Evolutionary conservation across 2,797 vertebrate genomes (phyloP), one percentile per base, ranked within the genome.

Genomic region (Sebastes miniatus): DNA sequence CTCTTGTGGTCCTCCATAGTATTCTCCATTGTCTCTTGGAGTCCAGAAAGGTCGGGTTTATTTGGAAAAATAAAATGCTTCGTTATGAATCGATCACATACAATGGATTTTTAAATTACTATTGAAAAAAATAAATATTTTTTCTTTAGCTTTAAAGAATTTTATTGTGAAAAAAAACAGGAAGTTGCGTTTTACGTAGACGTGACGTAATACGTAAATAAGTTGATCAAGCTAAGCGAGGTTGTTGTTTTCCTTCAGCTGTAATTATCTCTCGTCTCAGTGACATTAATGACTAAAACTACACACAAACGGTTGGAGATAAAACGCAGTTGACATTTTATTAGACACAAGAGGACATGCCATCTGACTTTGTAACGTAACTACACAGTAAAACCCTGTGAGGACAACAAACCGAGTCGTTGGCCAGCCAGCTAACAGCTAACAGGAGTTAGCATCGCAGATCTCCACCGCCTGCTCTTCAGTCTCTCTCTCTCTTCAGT

Each of bases 131-230:
- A 39, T 1, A 39, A 0, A 4, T 4, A 9, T 9, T n/a, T 52
- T 43, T 43, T 47, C 5, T 43, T 43, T 14, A 43, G 39, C 39
- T 43, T 43, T 14, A 43, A 43, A 13, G 13, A 43, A 43, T 16
- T 3, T 36, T 36, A 20, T 56, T 31, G 1, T 13, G 14, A 47
- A 64, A 57, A 32, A 20, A 71, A 82, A 74, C 75, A 65, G 89
- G 91, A 93, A 88, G 79, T 85, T 47, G 4, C 81, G 79, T 9
- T 4, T 24, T 66, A 83, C 85, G 88, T 73, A 1, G 0, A 0
- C 1, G 62, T 92, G 86, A 92, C 92, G 93, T 91, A 36, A 47
- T 16, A 87, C 92, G 87, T 88, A 90, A 91, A 87, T 90, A 91
- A 92, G 90, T 94, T 91, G 84, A 18, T 83, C 82, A 84, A 76